Conservation (phyloP, 2,797 vertebrate genomes). For the Onychomys arenicola region DNA sequence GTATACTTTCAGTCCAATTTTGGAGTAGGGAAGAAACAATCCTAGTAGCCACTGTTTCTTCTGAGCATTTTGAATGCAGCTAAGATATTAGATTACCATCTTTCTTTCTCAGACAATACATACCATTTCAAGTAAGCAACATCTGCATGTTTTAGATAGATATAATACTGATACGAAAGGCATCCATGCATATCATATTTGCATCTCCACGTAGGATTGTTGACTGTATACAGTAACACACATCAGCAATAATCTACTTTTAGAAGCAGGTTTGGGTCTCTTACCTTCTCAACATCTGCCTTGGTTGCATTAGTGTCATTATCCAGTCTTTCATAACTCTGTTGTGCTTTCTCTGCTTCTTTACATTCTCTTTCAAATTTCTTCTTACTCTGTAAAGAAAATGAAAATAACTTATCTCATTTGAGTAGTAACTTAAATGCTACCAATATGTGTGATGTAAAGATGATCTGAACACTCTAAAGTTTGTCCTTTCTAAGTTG, state of each 20-base stretch:
- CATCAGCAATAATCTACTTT: neutral
- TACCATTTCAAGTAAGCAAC: constrained; percentile 45
- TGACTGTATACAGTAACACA: neutral
- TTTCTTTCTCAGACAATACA: constrained; percentile 49
- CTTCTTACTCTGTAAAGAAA: constrained; percentile 94
- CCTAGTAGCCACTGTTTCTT: neutral
- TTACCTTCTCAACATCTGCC: constrained; percentile 99
- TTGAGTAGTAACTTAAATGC: constrained; percentile 69
- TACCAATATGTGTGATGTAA: neutral
- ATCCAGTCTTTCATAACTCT: constrained; percentile 95
- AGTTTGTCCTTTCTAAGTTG: constrained; percentile 42
- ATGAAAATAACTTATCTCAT: constrained; percentile 62
- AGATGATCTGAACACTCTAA: constrained; percentile 17
- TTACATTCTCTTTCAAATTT: constrained; percentile 99
- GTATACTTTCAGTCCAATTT: neutral
- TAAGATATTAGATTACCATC: neutral
- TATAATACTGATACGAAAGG: neutral
- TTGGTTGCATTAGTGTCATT: constrained; percentile 98
- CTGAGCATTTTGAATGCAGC: constrained; percentile 50
- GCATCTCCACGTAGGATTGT: neutral
- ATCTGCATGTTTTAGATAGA: constrained; percentile 54
- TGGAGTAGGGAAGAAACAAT: constrained; percentile 38
- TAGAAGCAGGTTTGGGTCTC: neutral
- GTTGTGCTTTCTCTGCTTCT: constrained; percentile 98
- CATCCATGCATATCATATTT: neutral